A percentile compares a stretch with the other conserved stretches of the same genome.
These are phyloP conservation scores for Scolopax rusticola DNA, from an alignment of 2,797 vertebrate species.

Conservation along the genomic window DNA sequence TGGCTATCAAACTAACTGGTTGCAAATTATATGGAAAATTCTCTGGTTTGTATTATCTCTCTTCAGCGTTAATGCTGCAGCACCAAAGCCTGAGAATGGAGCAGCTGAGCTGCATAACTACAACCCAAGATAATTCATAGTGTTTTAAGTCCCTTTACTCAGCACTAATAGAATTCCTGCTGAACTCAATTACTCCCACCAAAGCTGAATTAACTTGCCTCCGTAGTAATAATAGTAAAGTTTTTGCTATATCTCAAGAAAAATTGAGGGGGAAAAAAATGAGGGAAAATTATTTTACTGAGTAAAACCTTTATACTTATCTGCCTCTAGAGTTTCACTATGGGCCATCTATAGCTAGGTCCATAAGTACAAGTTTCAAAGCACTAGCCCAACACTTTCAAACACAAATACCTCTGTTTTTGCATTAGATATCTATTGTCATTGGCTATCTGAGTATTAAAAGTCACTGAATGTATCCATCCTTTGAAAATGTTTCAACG, in stretches of 20 bases:
- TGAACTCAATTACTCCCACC: neutral
- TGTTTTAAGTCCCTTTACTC: neutral
- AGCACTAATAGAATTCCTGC: neutral
- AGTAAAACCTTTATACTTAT: neutral
- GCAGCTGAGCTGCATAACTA: neutral
- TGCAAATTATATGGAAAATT: neutral
- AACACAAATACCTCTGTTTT: neutral
- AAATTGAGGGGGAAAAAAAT: neutral
- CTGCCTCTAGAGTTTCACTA: neutral
- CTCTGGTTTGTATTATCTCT: neutral
- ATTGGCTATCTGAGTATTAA: neutral
- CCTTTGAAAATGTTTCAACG: neutral
- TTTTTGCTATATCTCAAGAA: neutral
- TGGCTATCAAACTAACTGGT: neutral
- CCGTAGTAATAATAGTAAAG: neutral
- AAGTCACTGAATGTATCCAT: neutral
- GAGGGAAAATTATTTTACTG: neutral
- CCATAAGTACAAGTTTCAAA: neutral
- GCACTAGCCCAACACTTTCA: neutral
- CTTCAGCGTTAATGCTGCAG: neutral
- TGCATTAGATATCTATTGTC: neutral
- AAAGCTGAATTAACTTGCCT: neutral
- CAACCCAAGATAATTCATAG: neutral
- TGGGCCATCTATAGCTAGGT: neutral
- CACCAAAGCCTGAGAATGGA: neutral